These are phyloP conservation scores for Falco concolor DNA, from an alignment of 2,797 vertebrate genomes.

Conservation along the genomic window DNA sequence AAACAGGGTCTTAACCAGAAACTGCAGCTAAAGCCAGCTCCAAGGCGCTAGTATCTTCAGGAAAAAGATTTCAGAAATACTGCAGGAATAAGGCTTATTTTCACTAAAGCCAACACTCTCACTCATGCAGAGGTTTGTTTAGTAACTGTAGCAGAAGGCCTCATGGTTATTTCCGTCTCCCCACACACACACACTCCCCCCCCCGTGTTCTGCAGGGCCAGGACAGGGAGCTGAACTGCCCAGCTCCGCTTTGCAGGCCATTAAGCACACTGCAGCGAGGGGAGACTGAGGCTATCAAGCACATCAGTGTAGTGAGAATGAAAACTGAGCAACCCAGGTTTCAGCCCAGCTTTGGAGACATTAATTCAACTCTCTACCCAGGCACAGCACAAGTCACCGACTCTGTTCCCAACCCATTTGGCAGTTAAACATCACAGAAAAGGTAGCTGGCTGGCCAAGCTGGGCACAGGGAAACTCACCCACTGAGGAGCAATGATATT, in stretches of 20 bases:
- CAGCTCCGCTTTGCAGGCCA: neutral
- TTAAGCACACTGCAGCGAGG: neutral
- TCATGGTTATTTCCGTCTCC: neutral
- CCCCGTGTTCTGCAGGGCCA: neutral
- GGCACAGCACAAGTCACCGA: neutral
- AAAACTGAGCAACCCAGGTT: neutral
- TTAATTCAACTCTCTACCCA: neutral
- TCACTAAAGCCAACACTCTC: neutral
- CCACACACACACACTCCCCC: too few relatives aligned
- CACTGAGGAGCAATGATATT: accelerated
- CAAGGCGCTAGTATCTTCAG: neutral
- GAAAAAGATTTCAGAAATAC: neutral
- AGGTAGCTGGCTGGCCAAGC: neutral
- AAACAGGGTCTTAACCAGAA: neutral
- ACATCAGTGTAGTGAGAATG: accelerated
- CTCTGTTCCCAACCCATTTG: neutral
- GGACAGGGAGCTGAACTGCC: neutral
- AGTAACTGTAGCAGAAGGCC: neutral
- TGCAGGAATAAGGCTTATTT: neutral
- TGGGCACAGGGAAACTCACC: neutral
- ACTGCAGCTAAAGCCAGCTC: neutral
- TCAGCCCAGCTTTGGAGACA: neutral
- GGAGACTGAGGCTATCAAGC: neutral
- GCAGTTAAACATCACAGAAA: neutral
- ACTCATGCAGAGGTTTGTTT: neutral